Base-by-base conservation (phyloP, 1,140 invertebrate genomes). In the Papilio polyxenes region DNA sequence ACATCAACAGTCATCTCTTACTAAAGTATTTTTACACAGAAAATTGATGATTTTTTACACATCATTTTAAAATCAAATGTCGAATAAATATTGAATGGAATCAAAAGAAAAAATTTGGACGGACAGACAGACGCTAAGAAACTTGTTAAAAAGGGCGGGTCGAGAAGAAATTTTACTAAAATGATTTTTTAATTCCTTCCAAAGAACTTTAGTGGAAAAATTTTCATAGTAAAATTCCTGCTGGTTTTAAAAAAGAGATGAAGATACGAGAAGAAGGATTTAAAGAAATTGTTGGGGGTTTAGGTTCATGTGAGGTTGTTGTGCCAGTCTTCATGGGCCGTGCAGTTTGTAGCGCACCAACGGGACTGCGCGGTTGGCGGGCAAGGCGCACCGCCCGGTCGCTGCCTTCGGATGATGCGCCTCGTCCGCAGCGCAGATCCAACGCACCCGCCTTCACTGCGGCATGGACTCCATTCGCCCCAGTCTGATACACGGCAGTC, bases 401-500 rank as follows among this genome's bases (percentile, higher is more conserved):
- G 95, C 20, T 97, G 96, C 85, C 97, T 97, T 88, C 97, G 96
- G 78, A 97, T 92, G 31, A 98, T 96, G 84, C 96, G 96, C 83
- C 98, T 95, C 81, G 96, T 96, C 83, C 98, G 96, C 88, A 96
- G 95, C 92, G 97, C 97, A 91, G 98, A 97, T 17, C 98, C 98
- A 56, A 98, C 97, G 82, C 93, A 94, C 69, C 98, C 98, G 90
- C 98, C 98, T 56, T 97, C 96, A 87, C 97, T 97, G 91, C 97
- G 97, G 94, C 98, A 98, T 17, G 96, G 93, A 84, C 97, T 97
- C 98, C 98, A 98, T 82, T 96, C 96, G 4, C 97, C 96, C 98
- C 98, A 98, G 82, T 97, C 97, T 75, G 97, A 96, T n/a, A 98
- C 97, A 84, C 96, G 96, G 91, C 98, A 98, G 90, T 98, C 97